phyloP scores from a whole-genome alignment of 2,113 vertebrate species.

The Puntigrus tetrazona region DNA sequence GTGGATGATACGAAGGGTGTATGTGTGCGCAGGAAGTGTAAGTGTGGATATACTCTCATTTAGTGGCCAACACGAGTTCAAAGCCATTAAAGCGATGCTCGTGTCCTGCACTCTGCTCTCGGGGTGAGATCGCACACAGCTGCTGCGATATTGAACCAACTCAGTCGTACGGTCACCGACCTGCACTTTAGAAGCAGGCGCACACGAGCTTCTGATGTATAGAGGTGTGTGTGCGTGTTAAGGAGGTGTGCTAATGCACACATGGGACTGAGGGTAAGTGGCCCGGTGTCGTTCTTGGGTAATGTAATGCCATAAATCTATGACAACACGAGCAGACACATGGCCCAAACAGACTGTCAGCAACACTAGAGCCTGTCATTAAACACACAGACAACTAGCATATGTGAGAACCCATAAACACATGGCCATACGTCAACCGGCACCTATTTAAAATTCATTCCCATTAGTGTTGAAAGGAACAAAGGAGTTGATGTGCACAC shows the following conservation, averaged over 20 bases:
- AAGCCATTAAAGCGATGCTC: conserved; percentile 48
- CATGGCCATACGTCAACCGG: conserved; percentile 40
- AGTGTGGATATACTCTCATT: conserved; percentile 37
- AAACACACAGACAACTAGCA: conserved; percentile 42
- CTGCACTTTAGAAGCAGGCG: conserved; percentile 40
- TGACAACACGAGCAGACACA: conserved; percentile 37
- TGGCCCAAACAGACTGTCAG: conserved; percentile 47
- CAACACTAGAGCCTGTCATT: conserved; percentile 28
- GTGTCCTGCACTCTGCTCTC: conserved; percentile 34
- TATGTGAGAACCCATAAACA: conserved; percentile 43
- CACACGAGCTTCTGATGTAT: conserved; percentile 35
- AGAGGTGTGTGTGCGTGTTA: conserved; percentile 40
- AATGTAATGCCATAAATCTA: conserved; percentile 55
- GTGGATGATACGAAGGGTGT: conserved; percentile 38
- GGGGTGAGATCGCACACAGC: conserved; percentile 27
- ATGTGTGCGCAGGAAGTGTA: conserved; percentile 15
- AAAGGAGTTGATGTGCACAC: conserved; percentile 23
- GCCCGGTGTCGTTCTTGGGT: conserved; percentile 46
- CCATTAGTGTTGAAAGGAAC: conserved; percentile 16
- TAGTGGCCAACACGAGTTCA: conserved; percentile 43
- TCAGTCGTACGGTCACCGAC: conserved; percentile 49
- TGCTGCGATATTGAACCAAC: conserved; percentile 50
- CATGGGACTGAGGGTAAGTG: conserved; percentile 55
- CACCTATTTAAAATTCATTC: conserved; percentile 36
- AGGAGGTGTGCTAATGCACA: conserved; percentile 47